A percentile compares a stretch with the other conserved stretches of the same genome.
Evolutionary conservation across 2,888 invertebrate genomes (phyloP).

Genomic region (Iselma pallidipennis): DNA sequence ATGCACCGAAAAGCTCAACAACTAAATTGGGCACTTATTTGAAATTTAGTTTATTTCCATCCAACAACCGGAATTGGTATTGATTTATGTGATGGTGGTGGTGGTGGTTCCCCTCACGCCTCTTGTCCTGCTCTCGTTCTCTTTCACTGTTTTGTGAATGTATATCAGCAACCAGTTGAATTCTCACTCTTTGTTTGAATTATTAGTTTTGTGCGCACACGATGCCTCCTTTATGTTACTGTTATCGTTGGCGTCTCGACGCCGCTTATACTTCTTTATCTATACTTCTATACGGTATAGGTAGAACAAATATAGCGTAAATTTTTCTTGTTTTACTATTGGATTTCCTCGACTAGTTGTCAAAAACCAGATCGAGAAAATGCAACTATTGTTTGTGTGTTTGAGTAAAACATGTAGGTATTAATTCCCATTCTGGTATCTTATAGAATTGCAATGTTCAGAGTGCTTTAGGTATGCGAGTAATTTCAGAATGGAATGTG

Average conservation of each 20-base stretch:
- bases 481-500: constrained; percentile 52
- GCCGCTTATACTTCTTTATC: not conserved
- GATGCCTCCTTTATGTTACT: not conserved
- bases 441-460: constrained; percentile 31
- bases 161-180: constrained; percentile 47
- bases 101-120: too few species aligned
- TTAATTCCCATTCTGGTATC: not conserved
- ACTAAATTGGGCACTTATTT: constrained; percentile 48
- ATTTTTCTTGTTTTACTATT: too few species aligned
- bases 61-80: constrained; percentile 45
- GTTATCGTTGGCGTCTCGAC: not conserved
- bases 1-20: not conserved
- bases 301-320: too few species aligned
- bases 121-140: too few species aligned
- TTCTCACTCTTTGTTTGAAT: constrained; percentile 26
- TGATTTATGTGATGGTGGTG: constrained; percentile 49
- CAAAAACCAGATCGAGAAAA: too few species aligned
- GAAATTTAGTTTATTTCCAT: constrained; percentile 43
- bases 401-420: not conserved
- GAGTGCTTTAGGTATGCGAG: constrained; percentile 55
- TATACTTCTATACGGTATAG: too few species aligned
- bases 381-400: not conserved
- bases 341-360: too few species aligned
- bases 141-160: constrained; percentile 33
- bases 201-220: constrained; percentile 27